Percentiles rank a stretch among this genome's conserved stretches.
Conservation (phyloP, 2,888 invertebrate genomes). For the Allophyes oxyacanthae region DNA sequence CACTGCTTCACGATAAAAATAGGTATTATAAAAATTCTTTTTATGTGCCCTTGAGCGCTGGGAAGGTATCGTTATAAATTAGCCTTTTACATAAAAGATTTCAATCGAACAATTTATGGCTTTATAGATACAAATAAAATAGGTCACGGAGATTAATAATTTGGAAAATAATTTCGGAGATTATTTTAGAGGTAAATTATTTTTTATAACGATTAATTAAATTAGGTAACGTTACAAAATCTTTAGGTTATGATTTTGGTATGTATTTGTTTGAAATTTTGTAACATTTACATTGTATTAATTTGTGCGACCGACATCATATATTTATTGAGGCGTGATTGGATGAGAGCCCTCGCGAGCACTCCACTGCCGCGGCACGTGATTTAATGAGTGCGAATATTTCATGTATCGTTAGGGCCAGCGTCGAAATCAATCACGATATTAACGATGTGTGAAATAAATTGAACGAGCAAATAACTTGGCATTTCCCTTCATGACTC, state of each 20-base stretch:
- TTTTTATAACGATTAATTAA: too few species aligned
- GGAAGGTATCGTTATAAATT: constrained; percentile 42
- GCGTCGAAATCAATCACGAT: constrained; percentile 85
- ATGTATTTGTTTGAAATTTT: constrained; percentile 20
- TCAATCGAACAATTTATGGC: constrained; percentile 46
- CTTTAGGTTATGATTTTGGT: background rate
- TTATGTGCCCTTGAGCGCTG: constrained; percentile 47
- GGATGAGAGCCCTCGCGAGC: constrained; percentile 74
- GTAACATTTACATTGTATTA: constrained; percentile 60
- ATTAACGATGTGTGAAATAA: constrained; percentile 85
- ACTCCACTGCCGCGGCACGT: constrained; percentile 76
- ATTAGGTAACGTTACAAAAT: too few species aligned
- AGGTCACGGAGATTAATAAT: constrained; percentile 17
- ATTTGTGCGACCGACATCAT: constrained; percentile 68
- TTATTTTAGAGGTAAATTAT: background rate
- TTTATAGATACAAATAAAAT: constrained; percentile 37
- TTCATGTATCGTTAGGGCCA: constrained; percentile 85
- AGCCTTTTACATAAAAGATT: constrained; percentile 34
- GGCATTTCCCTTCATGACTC: constrained; percentile 49
- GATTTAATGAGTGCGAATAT: constrained; percentile 86
- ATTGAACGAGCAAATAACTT: constrained; percentile 76
- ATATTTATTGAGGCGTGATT: constrained; percentile 78
- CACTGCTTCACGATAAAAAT: constrained; percentile 74
- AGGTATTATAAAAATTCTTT: constrained; percentile 64
- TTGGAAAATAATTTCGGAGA: constrained; percentile 6